Evolutionary conservation across 2,888 invertebrate genomes (phyloP), one percentile per base, ranked within the genome.

Genomic region (Galeopsomyia nigrocyanea): DNA sequence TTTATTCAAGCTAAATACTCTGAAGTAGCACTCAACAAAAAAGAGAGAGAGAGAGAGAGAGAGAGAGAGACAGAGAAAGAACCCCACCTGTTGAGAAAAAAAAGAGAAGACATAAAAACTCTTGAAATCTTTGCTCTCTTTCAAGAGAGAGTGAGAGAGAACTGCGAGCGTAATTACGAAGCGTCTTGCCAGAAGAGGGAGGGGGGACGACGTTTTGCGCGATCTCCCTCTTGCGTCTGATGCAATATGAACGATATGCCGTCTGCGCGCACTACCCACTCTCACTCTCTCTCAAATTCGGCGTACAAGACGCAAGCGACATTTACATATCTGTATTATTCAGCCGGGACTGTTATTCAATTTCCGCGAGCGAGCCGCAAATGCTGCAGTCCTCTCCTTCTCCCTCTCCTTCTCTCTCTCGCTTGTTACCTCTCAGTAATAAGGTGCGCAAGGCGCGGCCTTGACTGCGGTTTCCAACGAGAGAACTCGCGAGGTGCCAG

Each of bases 251-350:
- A 84, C 83, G 82, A 82, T 80, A 53, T n/a, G 80, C 80, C 77
- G 80, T 79, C 81, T 80, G 78, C 78, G 76, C 77, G 51, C 26
- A 26, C 26, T 26, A n/a, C 19, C 9, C 39, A 17, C 58, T 17
- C 58, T 17, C 39, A 17, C 58, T 17, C 58, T 13, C 73, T 71
- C 77, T 71, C 76, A 61, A 74, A 61, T 73, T 71, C 58, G 70
- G 51, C 58, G 50, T 58, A 50, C 66, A 51, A 64, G 39, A 64
- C 46, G 19, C 49, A 19, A 50, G 64, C 74, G 60, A 68, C 82
- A 84, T 84, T 83, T 84, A 81, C 83, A 83, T 84, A 83, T 81
- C 83, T 84, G 78, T 84, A 84, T 84, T 84, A 84, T 84, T 84
- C 83, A 84, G 82, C 78, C 80, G 77, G 80, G 79, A 80, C 81